Conservation (phyloP, 2,797 vertebrate species). For the Manis crassicaudata region DNA sequence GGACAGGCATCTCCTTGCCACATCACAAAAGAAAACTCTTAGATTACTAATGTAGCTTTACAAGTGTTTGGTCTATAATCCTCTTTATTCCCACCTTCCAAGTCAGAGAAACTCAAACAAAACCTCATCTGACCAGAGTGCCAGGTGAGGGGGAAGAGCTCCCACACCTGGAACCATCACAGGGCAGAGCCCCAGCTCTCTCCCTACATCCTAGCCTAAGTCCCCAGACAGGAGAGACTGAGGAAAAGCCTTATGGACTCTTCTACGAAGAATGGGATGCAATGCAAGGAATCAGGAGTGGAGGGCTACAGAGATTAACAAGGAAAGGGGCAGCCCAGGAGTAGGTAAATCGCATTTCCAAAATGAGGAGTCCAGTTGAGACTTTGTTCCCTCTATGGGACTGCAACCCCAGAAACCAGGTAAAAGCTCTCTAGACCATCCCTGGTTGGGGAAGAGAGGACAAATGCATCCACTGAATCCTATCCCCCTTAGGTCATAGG, state of each 20-base stretch:
- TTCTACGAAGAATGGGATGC: not conserved
- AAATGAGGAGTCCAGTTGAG: not conserved
- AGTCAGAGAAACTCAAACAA: not conserved
- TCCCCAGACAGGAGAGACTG: not conserved
- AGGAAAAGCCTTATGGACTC: not conserved
- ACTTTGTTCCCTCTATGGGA: not conserved
- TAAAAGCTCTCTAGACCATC: not conserved
- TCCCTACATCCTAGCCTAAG: not conserved
- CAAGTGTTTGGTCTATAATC: not conserved
- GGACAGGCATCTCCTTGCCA: fast-evolving
- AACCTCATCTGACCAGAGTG: not conserved
- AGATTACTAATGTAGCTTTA: not conserved
- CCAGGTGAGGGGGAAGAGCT: not conserved
- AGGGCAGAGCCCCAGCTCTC: not conserved
- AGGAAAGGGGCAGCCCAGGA: not conserved
- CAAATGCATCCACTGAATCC: not conserved
- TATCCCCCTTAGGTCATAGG: not conserved
- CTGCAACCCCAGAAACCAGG: not conserved
- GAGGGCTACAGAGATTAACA: not conserved
- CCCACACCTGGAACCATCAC: no score
- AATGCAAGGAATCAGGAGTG: not conserved
- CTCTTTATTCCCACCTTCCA: not conserved
- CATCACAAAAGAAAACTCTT: not conserved
- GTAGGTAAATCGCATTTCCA: not conserved
- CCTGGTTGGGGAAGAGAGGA: not conserved